Percentiles rank a stretch among this genome's conserved stretches.
These are phyloP conservation scores for Stichodactyla helianthus DNA, from an alignment of 64 coral and sea anemone species.

Conservation along the genomic window DNA sequence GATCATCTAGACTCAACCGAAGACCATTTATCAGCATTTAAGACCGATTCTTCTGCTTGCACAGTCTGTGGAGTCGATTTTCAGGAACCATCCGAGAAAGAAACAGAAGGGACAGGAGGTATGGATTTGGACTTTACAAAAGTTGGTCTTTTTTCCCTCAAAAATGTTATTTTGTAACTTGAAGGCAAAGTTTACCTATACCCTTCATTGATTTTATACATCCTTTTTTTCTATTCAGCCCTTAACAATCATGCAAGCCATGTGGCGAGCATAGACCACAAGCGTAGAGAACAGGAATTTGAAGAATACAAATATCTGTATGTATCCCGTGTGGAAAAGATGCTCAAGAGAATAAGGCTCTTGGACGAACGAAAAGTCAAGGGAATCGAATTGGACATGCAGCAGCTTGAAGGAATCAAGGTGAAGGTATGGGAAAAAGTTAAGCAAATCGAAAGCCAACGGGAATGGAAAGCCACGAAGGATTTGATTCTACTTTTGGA, in stretches of 20 bases:
- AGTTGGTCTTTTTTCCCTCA: no score
- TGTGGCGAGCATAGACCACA: neutral
- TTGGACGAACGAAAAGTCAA: neutral
- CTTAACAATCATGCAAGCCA: neutral
- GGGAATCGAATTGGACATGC: neutral
- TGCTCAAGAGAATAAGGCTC: neutral
- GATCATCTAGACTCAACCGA: neutral
- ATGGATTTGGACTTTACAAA: no score
- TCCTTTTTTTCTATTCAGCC: neutral
- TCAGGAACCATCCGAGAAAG: neutral
- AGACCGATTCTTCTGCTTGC: slow-evolving; percentile 1
- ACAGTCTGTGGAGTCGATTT: neutral
- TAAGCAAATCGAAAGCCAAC: neutral
- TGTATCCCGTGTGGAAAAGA: neutral
- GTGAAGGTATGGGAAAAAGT: neutral
- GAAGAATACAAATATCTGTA: neutral
- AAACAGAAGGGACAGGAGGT: neutral
- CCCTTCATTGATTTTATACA: neutral
- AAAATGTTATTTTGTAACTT: no score
- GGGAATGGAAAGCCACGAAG: neutral
- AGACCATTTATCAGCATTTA: neutral
- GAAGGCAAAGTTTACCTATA: neutral
- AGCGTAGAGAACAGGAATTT: neutral
- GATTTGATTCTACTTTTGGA: neutral
- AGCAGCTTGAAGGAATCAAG: neutral